Conservation (phyloP, 2,888 invertebrate genomes). For the Parnassius mnemosyne region DNA sequence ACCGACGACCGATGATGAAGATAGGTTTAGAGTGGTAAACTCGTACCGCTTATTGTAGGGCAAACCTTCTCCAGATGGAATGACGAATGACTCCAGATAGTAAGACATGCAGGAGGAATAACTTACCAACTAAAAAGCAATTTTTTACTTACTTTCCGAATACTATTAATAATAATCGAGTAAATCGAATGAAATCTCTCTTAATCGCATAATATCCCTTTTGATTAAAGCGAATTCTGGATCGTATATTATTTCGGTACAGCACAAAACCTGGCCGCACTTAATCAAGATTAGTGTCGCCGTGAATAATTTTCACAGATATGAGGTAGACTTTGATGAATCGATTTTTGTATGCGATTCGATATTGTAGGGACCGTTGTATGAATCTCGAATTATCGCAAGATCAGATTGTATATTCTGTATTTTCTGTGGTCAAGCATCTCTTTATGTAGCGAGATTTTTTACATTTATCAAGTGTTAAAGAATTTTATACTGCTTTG, state of each 20-base stretch:
- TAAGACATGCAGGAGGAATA: too few species aligned
- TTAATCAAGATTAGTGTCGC: conserved; percentile 69
- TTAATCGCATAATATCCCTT: conserved; percentile 32
- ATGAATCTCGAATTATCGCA: conserved; percentile 36
- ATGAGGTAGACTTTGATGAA: conserved; percentile 63
- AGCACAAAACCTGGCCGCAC: conserved; percentile 31
- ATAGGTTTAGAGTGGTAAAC: too few species aligned
- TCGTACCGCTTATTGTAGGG: too few species aligned
- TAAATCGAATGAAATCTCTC: conserved; percentile 18
- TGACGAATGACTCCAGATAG: too few species aligned
- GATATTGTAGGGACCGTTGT: conserved; percentile 27
- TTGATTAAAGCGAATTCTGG: conserved; percentile 18
- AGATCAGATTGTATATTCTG: conserved; percentile 19
- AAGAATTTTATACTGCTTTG: too few species aligned
- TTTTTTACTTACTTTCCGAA: not conserved
- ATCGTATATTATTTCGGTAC: conserved; percentile 23
- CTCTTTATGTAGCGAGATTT: too few species aligned
- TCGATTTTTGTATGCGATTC: conserved; percentile 55
- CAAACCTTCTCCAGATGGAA: too few species aligned
- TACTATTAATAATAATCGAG: conserved; percentile 1
- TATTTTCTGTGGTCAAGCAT: conserved; percentile 10
- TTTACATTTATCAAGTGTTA: too few species aligned
- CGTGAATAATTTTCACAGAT: conserved; percentile 64
- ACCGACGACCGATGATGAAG: too few species aligned
- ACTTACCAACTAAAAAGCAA: too few species aligned